Evolutionary conservation across 2,888 invertebrate genomes (phyloP).

Genomic region (Drosophila anomelani): DNA sequence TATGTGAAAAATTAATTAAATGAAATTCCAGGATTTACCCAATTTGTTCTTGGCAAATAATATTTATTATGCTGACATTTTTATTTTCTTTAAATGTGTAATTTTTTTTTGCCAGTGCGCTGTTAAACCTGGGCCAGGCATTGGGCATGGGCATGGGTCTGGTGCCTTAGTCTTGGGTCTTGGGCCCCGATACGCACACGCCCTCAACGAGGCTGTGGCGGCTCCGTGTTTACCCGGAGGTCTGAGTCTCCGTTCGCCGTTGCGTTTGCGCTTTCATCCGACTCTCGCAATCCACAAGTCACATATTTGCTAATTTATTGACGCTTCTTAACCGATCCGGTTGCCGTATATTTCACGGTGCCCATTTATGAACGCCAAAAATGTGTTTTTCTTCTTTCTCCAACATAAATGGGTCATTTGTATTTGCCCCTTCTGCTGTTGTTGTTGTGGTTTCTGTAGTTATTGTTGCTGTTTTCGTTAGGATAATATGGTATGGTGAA

Average conservation of each 20-base stretch:
- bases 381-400: slow-evolving; percentile 33
- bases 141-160: slow-evolving; percentile 20
- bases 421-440: slow-evolving; percentile 51
- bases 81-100: neutral
- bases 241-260: slow-evolving; percentile 31
- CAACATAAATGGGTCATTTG: slow-evolving; percentile 65
- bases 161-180: slow-evolving; percentile 9
- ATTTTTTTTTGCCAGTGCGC: neutral
- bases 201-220: slow-evolving; percentile 51
- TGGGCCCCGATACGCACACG: slow-evolving; percentile 52
- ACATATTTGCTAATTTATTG: slow-evolving; percentile 78
- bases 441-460: neutral
- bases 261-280: slow-evolving; percentile 63
- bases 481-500: slow-evolving; percentile 46
- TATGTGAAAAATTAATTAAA: too few species aligned
- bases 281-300: slow-evolving; percentile 59
- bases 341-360: slow-evolving; percentile 61
- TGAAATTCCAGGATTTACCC: neutral
- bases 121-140: slow-evolving; percentile 20
- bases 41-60: neutral
- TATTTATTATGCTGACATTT: neutral
- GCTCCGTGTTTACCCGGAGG: slow-evolving; percentile 42
- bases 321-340: slow-evolving; percentile 63
- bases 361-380: slow-evolving; percentile 49
- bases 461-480: slow-evolving; percentile 16